These are phyloP conservation scores for Halcyon chelicuti DNA, from an alignment of 2,797 vertebrate species.

Conservation along the genomic window DNA sequence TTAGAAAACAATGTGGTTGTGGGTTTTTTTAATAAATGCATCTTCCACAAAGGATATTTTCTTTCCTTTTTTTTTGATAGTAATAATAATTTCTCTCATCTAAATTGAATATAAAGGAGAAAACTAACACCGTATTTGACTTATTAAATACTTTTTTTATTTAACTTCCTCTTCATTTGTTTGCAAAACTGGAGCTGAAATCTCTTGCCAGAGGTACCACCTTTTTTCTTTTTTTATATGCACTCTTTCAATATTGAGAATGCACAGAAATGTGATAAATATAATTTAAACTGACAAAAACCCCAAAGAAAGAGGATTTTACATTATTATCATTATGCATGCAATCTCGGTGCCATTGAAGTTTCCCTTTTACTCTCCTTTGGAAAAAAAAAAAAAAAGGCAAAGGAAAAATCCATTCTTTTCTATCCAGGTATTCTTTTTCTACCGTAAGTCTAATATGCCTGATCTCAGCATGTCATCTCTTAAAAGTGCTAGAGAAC, in stretches of 20 bases:
- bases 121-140: neutral
- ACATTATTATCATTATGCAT: neutral
- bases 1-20: neutral
- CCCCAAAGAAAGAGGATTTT: neutral
- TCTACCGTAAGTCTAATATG: neutral
- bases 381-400: neutral
- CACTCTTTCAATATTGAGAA: neutral
- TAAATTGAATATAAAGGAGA: neutral
- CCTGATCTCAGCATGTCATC: neutral
- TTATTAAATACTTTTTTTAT: neutral
- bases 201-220: neutral
- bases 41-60: neutral
- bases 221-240: neutral
- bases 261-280: neutral
- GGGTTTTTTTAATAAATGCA: neutral
- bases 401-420: neutral
- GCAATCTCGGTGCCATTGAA: neutral
- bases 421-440: neutral
- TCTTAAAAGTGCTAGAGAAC: neutral
- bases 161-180: constrained; percentile 15
- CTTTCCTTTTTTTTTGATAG: neutral
- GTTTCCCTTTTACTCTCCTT: neutral
- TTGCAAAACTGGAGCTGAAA: neutral
- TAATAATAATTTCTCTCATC: neutral
- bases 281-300: neutral